Evolutionary conservation across 1,140 invertebrate genomes (phyloP).

Genomic region (Brachionus asplanchnoidis): DNA sequence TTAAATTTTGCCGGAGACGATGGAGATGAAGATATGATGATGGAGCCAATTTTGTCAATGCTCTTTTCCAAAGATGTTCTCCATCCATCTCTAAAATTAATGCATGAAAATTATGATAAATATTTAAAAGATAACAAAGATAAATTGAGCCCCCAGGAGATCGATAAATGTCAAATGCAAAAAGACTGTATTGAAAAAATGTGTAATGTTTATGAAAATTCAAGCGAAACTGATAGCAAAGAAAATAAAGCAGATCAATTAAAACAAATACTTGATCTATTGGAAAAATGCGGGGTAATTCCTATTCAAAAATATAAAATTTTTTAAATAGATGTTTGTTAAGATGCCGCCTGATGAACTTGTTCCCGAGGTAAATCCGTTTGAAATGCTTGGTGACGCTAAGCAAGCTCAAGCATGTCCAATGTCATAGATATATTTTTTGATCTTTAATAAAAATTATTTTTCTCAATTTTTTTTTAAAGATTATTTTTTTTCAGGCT

Average conservation of each 20-base stretch:
- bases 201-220: not conserved
- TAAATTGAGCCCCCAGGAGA: not conserved
- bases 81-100: constrained; percentile 31
- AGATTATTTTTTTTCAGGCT: not conserved
- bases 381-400: not conserved
- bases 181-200: constrained; percentile 23
- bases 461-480: not conserved
- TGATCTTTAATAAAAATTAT: not conserved
- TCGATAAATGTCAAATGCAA: not conserved
- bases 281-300: constrained; percentile 36
- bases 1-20: not conserved
- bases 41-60: constrained; percentile 39
- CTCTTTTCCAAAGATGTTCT: constrained; percentile 34
- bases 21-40: constrained; percentile 8
- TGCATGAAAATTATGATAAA: constrained; percentile 33
- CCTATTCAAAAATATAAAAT: not conserved
- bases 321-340: not conserved
- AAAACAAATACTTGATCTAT: constrained; percentile 18
- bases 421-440: not conserved
- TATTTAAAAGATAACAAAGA: constrained; percentile 8
- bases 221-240: constrained; percentile 11
- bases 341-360: constrained; percentile 22
- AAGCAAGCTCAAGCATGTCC: constrained; percentile 27
- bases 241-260: not conserved
- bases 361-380: constrained; percentile 36